Conservation (phyloP, 2,113 vertebrate species). For the Himantopus leucocephalus region DNA sequence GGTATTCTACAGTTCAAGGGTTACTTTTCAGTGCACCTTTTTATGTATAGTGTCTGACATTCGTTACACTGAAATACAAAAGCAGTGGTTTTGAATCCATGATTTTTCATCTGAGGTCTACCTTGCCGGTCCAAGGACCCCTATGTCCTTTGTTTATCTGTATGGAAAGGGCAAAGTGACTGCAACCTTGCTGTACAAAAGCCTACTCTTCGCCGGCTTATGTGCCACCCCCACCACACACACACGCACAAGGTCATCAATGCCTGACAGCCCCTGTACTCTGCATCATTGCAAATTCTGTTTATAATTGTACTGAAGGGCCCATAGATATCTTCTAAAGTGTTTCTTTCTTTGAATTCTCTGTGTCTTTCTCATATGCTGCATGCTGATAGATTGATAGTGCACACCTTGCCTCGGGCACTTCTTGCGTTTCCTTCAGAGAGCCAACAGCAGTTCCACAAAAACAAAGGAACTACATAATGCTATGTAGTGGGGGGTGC, state of each 20-base stretch:
- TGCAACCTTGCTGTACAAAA: background rate
- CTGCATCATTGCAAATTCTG: background rate
- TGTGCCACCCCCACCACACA: too few species aligned
- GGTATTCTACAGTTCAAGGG: background rate
- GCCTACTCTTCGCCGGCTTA: background rate
- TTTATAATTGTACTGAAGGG: background rate
- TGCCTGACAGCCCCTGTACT: background rate
- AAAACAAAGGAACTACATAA: background rate
- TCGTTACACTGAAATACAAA: background rate
- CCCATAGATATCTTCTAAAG: background rate
- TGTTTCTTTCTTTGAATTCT: background rate
- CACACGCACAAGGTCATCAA: background rate
- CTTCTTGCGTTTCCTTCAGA: background rate
- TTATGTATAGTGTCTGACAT: background rate
- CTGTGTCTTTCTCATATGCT: background rate
- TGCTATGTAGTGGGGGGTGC: rapidly evolving
- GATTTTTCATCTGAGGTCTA: background rate
- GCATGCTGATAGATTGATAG: background rate
- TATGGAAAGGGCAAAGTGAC: background rate
- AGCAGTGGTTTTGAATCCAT: background rate
- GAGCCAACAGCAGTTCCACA: background rate
- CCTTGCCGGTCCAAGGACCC: background rate
- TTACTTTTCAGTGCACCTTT: background rate
- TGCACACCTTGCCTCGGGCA: background rate
- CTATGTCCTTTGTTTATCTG: background rate